These are phyloP conservation scores for Bos taurus DNA, from an alignment of 2,113 vertebrate genomes.

Conservation along the genomic window DNA sequence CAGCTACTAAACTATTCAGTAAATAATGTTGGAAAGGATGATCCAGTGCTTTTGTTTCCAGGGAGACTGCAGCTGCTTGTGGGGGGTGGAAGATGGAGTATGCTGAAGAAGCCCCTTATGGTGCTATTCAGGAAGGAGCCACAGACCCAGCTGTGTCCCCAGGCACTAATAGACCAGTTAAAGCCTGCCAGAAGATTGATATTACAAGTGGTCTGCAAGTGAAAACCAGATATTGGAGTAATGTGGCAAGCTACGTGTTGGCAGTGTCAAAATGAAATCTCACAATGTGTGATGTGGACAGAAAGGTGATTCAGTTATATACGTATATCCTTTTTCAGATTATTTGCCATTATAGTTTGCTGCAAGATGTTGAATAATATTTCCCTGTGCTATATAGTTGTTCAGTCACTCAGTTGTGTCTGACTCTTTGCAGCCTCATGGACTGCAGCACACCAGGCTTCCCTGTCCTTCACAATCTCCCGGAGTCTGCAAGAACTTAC, in stretches of 20 bases:
- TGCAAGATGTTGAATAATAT: neutral
- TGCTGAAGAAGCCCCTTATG: constrained; percentile 91
- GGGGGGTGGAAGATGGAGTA: constrained; percentile 93
- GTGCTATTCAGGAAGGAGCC: constrained; percentile 96
- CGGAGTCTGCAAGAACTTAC: rapidly evolving
- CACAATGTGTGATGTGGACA: neutral
- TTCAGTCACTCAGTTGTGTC: neutral
- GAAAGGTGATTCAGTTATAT: neutral
- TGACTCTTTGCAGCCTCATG: neutral
- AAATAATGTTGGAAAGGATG: constrained; percentile 94
- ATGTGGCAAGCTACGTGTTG: constrained; percentile 96
- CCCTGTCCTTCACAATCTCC: neutral
- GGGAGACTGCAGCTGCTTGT: constrained; percentile 93
- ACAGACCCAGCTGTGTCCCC: constrained; percentile 93
- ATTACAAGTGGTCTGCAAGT: constrained; percentile 93
- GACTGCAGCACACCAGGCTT: neutral
- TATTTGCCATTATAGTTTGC: neutral
- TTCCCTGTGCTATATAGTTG: neutral
- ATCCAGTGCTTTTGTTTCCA: constrained; percentile 92
- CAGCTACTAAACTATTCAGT: constrained; percentile 96
- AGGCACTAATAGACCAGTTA: constrained; percentile 96
- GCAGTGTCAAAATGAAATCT: constrained; percentile 98
- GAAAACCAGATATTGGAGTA: constrained; percentile 99
- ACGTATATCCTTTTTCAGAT: neutral
- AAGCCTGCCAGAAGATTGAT: constrained; percentile 97